A percentile compares a stretch with the other conserved stretches of the same genome.
Evolutionary conservation across 2,797 vertebrate genomes (phyloP).

Genomic region (Delichon dasypus): DNA sequence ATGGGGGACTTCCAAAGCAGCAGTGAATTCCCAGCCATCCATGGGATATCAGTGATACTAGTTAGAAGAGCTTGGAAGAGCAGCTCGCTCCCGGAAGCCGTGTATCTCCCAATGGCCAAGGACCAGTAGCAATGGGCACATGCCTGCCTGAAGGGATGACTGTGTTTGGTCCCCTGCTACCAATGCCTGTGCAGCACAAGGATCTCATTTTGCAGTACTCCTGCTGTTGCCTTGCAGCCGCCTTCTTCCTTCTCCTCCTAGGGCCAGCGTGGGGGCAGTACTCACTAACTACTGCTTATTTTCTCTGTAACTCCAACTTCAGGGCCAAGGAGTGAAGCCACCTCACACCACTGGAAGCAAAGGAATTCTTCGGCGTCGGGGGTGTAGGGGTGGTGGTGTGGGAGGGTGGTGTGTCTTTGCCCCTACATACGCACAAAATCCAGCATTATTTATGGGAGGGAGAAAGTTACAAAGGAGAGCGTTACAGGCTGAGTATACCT

Average conservation of each 20-base stretch:
- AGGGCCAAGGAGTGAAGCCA: neutral
- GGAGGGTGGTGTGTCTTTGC: neutral
- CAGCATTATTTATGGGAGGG: neutral
- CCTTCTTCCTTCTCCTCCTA: neutral
- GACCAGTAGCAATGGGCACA: neutral
- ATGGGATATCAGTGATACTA: neutral
- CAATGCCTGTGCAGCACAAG: neutral
- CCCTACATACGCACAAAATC: neutral
- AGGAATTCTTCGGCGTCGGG: neutral
- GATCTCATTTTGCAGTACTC: neutral
- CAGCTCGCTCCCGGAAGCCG: neutral
- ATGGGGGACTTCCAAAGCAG: neutral
- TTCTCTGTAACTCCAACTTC: neutral
- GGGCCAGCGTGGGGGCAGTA: neutral
- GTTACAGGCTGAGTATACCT: constrained; percentile 16
- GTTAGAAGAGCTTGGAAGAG: neutral
- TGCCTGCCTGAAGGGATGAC: neutral
- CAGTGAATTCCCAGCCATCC: neutral
- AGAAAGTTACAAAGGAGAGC: neutral
- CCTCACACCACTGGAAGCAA: neutral
- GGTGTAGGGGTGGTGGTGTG: neutral
- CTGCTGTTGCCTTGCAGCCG: neutral
- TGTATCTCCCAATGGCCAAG: neutral
- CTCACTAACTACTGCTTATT: neutral
- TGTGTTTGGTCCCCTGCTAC: neutral